phyloP scores from a whole-genome alignment of 2,888 invertebrate species.

The Podotricha telesiphe region DNA sequence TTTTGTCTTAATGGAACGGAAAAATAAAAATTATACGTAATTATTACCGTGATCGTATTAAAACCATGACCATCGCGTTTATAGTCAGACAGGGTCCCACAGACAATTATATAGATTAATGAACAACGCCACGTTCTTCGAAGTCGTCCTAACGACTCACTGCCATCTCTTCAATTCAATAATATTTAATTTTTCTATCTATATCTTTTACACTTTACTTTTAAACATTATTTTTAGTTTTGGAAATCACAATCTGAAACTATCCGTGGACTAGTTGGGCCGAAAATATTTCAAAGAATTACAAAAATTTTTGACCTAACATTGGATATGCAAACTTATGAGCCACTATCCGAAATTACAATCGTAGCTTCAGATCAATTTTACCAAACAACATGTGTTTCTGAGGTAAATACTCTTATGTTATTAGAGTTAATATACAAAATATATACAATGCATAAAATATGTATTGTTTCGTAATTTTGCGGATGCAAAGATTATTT shows the following conservation, averaged over 20 bases:
- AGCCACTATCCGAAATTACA: conserved; percentile 55
- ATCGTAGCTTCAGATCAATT: conserved; percentile 59
- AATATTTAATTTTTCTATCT: background rate
- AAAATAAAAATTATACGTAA: too few relatives aligned
- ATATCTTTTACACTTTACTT: background rate
- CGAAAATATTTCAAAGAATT: conserved; percentile 63
- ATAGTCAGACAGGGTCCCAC: too few relatives aligned
- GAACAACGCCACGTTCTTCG: too few relatives aligned
- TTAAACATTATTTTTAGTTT: conserved; percentile 55
- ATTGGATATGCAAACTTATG: conserved; percentile 54
- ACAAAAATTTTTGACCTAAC: conserved; percentile 69
- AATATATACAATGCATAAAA: background rate
- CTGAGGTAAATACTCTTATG: conserved; percentile 45
- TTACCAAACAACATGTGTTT: conserved; percentile 47
- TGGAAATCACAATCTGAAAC: conserved; percentile 68
- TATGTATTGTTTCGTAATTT: background rate
- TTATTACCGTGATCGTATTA: too few relatives aligned
- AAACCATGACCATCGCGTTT: too few relatives aligned
- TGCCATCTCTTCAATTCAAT: too few relatives aligned
- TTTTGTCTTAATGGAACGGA: too few relatives aligned
- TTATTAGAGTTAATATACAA: background rate
- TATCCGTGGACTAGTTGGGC: conserved; percentile 66
- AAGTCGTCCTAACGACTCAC: too few relatives aligned
- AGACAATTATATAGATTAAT: too few relatives aligned
- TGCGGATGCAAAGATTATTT: too few relatives aligned